phyloP scores from a whole-genome alignment of 2,113 vertebrate genomes.

The Smithornis capensis region DNA sequence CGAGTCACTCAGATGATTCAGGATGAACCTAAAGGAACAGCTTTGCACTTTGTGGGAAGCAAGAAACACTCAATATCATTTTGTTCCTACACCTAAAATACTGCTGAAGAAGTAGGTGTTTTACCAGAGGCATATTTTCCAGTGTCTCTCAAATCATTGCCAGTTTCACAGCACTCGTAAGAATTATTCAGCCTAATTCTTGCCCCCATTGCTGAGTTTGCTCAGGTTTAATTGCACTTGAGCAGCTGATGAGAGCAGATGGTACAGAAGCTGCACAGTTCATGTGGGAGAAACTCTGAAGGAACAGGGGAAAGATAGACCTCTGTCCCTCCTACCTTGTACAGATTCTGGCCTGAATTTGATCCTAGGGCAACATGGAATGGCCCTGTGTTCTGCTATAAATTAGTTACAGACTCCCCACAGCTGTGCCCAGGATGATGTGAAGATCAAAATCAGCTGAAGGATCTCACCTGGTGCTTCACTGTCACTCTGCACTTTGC shows the following conservation, averaged over 20 bases:
- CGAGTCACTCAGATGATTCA: neutral
- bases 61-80: neutral
- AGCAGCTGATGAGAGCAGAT: neutral
- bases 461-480: neutral
- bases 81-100: neutral
- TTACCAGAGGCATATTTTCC: neutral
- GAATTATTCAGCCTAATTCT: neutral
- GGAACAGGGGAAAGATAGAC: neutral
- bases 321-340: fast-evolving
- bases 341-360: neutral
- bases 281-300: fast-evolving
- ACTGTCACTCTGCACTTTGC: neutral
- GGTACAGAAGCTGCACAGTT: neutral
- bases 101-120: neutral
- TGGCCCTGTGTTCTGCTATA: neutral
- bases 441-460: neutral
- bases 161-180: neutral
- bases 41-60: neutral
- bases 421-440: neutral
- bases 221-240: neutral
- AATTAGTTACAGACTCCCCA: neutral
- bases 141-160: neutral
- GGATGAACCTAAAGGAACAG: slow-evolving; percentile 24
- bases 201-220: neutral
- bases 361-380: neutral